phyloP scores from a whole-genome alignment of 2,888 invertebrate genomes.

The Eupeodes luniger region DNA sequence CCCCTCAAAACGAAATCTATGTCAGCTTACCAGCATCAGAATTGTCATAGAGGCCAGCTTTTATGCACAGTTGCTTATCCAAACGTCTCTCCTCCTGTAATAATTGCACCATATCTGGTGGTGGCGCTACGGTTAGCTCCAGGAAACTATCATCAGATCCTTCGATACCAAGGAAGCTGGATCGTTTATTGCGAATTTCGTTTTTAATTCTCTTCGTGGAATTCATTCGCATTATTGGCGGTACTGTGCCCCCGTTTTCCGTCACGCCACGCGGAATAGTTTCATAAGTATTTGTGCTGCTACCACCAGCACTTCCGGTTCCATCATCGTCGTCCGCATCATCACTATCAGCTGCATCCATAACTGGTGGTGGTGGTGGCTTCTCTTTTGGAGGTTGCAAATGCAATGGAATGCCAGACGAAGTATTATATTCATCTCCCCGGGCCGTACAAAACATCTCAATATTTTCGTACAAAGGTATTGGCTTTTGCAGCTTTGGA shows the following conservation, averaged over 20 bases:
- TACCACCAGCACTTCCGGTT: conserved; percentile 79
- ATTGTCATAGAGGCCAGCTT: conserved; percentile 88
- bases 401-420: conserved; percentile 78
- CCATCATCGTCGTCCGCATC: conserved; percentile 73
- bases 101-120: conserved; percentile 92
- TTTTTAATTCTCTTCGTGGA: conserved; percentile 94
- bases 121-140: conserved; percentile 88
- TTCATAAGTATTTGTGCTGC: conserved; percentile 82
- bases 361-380: conserved; percentile 92
- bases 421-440: conserved; percentile 85
- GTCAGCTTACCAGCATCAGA: conserved; percentile 86
- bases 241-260: conserved; percentile 78
- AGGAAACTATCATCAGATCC: conserved; percentile 89
- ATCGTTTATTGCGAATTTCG: conserved; percentile 92
- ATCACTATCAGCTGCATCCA: conserved; percentile 85
- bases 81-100: conserved; percentile 92
- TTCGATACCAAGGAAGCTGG: conserved; percentile 94
- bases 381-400: conserved; percentile 93
- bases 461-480: conserved; percentile 87
- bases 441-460: conserved; percentile 85
- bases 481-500: conserved; percentile 83
- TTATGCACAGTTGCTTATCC: conserved; percentile 91
- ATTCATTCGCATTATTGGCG: conserved; percentile 89
- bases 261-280: conserved; percentile 79
- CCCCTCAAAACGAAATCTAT: conserved; percentile 28